Conservation (phyloP, 2,888 invertebrate genomes). For the Coenonympha glycerion region DNA sequence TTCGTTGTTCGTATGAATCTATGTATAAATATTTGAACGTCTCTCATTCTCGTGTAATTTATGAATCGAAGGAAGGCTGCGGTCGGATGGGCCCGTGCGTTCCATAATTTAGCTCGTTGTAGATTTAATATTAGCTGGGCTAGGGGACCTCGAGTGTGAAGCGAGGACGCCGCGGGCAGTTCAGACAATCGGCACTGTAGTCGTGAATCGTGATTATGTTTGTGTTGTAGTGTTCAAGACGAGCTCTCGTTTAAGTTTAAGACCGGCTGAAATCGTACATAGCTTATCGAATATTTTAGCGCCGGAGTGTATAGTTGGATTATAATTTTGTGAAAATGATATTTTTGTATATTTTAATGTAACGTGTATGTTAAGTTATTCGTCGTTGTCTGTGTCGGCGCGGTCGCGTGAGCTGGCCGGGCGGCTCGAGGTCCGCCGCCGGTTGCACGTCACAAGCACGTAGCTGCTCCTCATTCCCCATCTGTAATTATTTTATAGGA, state of each 20-base stretch:
- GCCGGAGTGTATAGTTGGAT: conserved; percentile 73
- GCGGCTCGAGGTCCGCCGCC: conserved; percentile 73
- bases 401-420: conserved; percentile 73
- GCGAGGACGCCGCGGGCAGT: conserved; percentile 70
- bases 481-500: conserved; percentile 74
- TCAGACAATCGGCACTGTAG: conserved; percentile 76
- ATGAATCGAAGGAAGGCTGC: conserved; percentile 67
- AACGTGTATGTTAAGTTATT: conserved; percentile 68
- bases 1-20: conserved; percentile 76
- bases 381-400: too few species aligned
- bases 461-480: conserved; percentile 74
- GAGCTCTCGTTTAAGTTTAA: conserved; percentile 74
- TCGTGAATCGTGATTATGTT: conserved; percentile 73
- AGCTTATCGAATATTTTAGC: conserved; percentile 69
- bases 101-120: conserved; percentile 72
- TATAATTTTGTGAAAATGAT: conserved; percentile 75
- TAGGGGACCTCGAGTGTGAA: conserved; percentile 74
- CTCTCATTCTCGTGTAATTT: conserved; percentile 75
- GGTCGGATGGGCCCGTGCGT: conserved; percentile 53
- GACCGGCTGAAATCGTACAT: conserved; percentile 72
- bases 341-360: conserved; percentile 76
- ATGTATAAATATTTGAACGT: conserved; percentile 76
- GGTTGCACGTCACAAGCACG: conserved; percentile 71
- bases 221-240: conserved; percentile 68
- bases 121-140: conserved; percentile 75